A percentile compares a stretch with the other conserved stretches of the same genome.
Conservation (phyloP, 2,888 invertebrate genomes). For the Chelonus formosanus region DNA sequence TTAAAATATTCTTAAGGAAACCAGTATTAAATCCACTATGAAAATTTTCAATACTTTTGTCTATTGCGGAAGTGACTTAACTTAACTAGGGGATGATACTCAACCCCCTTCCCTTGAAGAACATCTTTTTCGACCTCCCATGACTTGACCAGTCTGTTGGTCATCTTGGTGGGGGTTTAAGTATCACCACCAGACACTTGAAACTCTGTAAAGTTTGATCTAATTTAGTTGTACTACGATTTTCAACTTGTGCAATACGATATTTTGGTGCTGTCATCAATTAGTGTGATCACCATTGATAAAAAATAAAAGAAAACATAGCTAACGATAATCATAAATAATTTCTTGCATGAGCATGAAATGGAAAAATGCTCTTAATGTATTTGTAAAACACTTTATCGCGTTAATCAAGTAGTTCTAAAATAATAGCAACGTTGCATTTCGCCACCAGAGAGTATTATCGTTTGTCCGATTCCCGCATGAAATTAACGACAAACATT, state of each 20-base stretch:
- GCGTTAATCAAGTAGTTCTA: not conserved
- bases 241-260: conserved; percentile 48
- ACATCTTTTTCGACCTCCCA: not conserved
- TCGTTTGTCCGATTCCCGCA: conserved; percentile 14
- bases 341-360: no score
- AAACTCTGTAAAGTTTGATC: conserved; percentile 14
- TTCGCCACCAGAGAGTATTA: conserved; percentile 1
- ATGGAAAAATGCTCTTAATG: no score
- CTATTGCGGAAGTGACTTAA: no score
- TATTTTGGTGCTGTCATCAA: conserved; percentile 15
- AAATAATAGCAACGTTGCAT: not conserved
- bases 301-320: no score
- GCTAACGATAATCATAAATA: no score
- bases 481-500: conserved; percentile 37
- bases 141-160: no score
- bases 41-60: conserved; percentile 27
- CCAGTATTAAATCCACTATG: conserved; percentile 1
- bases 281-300: no score
- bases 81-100: no score
- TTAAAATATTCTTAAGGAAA: no score
- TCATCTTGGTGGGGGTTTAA: conserved; percentile 31
- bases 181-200: not conserved
- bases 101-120: conserved; percentile 12
- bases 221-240: conserved; percentile 41
- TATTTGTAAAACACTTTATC: not conserved